Base-by-base conservation (phyloP, 2,113 vertebrate species). In the Pollimyrus isidori region DNA sequence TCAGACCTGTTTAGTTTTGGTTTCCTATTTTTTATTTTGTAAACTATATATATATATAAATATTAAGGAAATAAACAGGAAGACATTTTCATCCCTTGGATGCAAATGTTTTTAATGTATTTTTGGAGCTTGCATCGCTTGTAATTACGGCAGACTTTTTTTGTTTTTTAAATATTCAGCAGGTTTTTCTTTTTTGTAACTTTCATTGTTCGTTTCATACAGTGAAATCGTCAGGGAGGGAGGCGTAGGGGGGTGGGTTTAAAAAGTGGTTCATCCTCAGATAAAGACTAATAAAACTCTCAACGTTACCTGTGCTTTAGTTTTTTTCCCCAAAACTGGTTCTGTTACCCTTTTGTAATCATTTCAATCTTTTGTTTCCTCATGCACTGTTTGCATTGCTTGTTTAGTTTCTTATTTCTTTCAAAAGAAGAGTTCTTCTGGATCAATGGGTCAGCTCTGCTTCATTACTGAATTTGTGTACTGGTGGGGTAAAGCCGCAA, bases 251-350 rank as follows among this genome's bases (percentile, higher is more conserved):
- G 35, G 85, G 35, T 58, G 89, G 89, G 45, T 73, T 86, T 69
- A 87, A 87, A 83, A 90, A 52, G 50, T 90, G 0, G 21, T 91
- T 93, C 62, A 91, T 89, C 91, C 92, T 91, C 91, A 93, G 92
- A 90, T 91, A 93, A 82, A 52, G 46, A 89, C 35, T 56, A 94
- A 94, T 94, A 94, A 93, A 93, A 92, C 52, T 93, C 93, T 90
- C 92, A 90, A 92, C 88, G 91, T 93, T 91, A 85, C 82, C 89
- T 92, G 92, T 89, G 89, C 26, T 86, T 86, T 80, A 69, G 39
- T 73, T 88, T 73, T 23, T 88, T 88, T 48, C 39, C 13, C 9
- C 45, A 42, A n/a, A 62, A 45, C 35, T 46, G 58, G 23, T n/a
- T 42, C 10, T 42, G 21, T 48, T 39, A 3, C 42, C 35, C 6